These are phyloP conservation scores for Hecatera dysodea DNA, from an alignment of 2,888 invertebrate genomes.

Conservation along the genomic window DNA sequence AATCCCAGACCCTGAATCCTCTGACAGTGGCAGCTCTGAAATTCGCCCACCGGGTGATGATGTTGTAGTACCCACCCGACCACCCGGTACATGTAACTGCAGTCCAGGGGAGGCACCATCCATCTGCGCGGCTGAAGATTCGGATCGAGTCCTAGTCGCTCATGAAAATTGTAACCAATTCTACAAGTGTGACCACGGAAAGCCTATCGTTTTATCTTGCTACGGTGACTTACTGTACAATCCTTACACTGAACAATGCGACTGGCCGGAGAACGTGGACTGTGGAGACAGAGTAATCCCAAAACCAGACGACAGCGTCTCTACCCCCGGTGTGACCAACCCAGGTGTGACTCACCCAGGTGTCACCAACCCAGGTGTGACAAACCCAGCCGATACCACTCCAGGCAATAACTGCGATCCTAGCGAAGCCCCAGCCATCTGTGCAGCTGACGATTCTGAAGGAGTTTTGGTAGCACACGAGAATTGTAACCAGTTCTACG, in stretches of 20 bases:
- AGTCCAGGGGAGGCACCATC: constrained; percentile 67
- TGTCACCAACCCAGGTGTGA: no score
- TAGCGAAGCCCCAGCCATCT: no score
- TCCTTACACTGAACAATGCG: constrained; percentile 68
- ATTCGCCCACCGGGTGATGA: constrained; percentile 18
- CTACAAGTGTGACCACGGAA: constrained; percentile 70
- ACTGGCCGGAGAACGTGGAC: constrained; percentile 72
- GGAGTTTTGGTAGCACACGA: no score
- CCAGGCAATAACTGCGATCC: no score
- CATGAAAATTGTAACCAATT: constrained; percentile 75
- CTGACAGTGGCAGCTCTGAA: constrained; percentile 17
- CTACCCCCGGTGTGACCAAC: no score
- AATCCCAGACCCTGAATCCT: constrained; percentile 41
- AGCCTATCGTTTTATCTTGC: constrained; percentile 65
- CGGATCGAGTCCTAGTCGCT: constrained; percentile 68
- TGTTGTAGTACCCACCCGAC: constrained; percentile 21
- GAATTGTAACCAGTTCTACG: no score
- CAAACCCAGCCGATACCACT: no score
- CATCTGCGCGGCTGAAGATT: constrained; percentile 68
- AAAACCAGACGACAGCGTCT: constrained; percentile 23
- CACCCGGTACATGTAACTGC: constrained; percentile 35
- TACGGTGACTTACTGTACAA: constrained; percentile 65
- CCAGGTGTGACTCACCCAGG: no score
- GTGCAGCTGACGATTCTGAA: no score
- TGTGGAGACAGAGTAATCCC: constrained; percentile 66